Evolutionary conservation across 2,888 invertebrate species (phyloP).

Genomic region (Caenorhabditis sinica): DNA sequence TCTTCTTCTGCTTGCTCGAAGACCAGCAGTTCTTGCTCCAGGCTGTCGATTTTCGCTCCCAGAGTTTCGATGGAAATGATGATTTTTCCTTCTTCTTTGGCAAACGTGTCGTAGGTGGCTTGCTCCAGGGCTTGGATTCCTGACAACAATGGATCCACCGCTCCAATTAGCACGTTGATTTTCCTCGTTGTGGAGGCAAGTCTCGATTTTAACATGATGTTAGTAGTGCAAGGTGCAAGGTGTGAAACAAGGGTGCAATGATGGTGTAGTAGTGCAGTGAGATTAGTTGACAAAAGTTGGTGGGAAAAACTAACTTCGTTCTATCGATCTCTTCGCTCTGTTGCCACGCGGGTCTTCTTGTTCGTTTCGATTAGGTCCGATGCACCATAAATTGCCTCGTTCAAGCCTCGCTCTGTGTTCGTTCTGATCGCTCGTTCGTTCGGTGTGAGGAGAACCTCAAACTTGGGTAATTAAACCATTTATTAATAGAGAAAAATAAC

Average conservation of each 20-base stretch:
- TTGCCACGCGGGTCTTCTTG: neutral
- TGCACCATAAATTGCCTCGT: too few species aligned
- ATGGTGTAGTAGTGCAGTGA: neutral
- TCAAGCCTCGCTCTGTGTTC: too few species aligned
- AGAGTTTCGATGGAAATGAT: neutral
- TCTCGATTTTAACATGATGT: neutral
- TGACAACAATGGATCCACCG: neutral
- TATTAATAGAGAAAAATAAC: too few species aligned
- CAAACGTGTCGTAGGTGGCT: neutral
- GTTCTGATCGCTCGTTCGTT: too few species aligned
- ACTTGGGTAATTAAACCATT: too few species aligned
- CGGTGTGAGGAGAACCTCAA: too few species aligned
- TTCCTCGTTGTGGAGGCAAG: neutral
- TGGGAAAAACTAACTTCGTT: neutral
- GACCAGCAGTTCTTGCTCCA: neutral
- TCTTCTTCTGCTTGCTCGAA: slow-evolving; percentile 13
- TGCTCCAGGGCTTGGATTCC: neutral
- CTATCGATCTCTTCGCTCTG: neutral
- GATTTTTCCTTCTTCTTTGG: slow-evolving; percentile 6
- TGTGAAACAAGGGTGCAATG: neutral
- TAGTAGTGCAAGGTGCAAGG: neutral
- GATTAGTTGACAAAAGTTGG: neutral
- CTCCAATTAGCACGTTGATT: neutral
- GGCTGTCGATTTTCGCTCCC: neutral
- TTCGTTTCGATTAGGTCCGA: too few species aligned